Percentiles rank a stretch among this genome's conserved stretches.
Evolutionary conservation across 2,888 invertebrate genomes (phyloP).

Genomic region (Cremastinae sp.): DNA sequence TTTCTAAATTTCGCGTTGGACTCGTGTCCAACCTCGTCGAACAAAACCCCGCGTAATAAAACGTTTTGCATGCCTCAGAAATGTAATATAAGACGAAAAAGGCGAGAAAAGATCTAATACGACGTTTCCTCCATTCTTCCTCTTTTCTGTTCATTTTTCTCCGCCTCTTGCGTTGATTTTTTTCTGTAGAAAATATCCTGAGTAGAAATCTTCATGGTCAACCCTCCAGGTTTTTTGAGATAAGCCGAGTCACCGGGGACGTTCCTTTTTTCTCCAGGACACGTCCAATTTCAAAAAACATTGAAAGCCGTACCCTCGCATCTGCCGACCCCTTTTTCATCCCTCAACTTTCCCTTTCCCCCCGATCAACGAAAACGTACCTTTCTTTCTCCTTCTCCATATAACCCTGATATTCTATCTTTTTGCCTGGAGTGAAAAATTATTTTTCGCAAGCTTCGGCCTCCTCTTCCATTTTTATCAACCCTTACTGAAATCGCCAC

Average conservation of each 20-base stretch:
- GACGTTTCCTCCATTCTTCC: slow-evolving; percentile 7
- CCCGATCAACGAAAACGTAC: not conserved
- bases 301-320: slow-evolving; percentile 68
- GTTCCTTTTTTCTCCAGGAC: slow-evolving; percentile 76
- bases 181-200: slow-evolving; percentile 55
- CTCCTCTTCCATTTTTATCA: slow-evolving; percentile 14
- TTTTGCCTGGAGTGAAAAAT: slow-evolving; percentile 9
- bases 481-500: not conserved
- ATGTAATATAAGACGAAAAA: slow-evolving; percentile 28
- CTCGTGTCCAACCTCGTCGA: too few relatives aligned
- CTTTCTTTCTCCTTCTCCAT: not conserved
- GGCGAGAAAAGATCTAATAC: slow-evolving; percentile 16
- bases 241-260: slow-evolving; percentile 71
- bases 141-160: not conserved
- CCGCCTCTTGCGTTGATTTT: slow-evolving; percentile 33
- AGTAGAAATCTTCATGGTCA: slow-evolving; percentile 16
- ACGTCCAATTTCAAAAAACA: slow-evolving; percentile 82
- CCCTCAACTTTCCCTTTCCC: not conserved
- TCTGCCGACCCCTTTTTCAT: slow-evolving; percentile 2
- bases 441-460: slow-evolving; percentile 12
- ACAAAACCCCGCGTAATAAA: slow-evolving; percentile 21
- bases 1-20: too few relatives aligned
- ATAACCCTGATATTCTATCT: not conserved
- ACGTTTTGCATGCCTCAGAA: slow-evolving; percentile 31
- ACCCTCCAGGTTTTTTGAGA: slow-evolving; percentile 53